Base-by-base conservation (phyloP, 2,113 vertebrate species). In the Grallaria varia region DNA sequence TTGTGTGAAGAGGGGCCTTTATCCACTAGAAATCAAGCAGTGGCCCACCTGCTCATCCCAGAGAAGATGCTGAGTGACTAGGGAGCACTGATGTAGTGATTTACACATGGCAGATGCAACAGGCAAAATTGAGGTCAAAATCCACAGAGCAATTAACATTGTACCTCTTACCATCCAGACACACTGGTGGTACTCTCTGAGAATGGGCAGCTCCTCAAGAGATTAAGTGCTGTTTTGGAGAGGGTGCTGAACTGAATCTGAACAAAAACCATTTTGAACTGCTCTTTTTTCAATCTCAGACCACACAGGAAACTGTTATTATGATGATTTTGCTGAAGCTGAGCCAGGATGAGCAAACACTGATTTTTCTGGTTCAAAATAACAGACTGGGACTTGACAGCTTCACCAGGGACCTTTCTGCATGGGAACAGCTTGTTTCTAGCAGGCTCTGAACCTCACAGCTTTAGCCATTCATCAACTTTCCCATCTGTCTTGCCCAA, bases 321-420 rank as follows among this genome's bases (percentile, higher is more conserved):
- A 49, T 6, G 21, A 87, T 30, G 62, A 79, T 92, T 90, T 90
- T 77, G 62, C 78, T 97, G 90, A 83, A 73, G 71, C 71, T 88
- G 71, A 69, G 75, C 67, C 71, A 96, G 49, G 30, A 92, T 80
- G 85, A 92, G 45, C 45, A 90, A 94, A 95, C 75, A 87, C 12
- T 69, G 45, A n/a, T 55, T 90, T 69, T 80, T 80, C 52, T 91
- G 14, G 28, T 93, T 96, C 67, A 62, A 63, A 90, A 72, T 62
- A 85, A 84, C 31, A 80, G 80, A 67, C 56, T 40, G 39, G 28
- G 12, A 92, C 76, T 60, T 80, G 71, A 79, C 40, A 66, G 10
- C 33, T 85, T 87, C 75, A 78, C 39, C 35, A 45, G 85, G 21
- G 45, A 80, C 63, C 45, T 71, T 94, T 52, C 63, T 88, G 42